Evolutionary conservation across 2,888 invertebrate species (phyloP).

Genomic region (Ethmia dodecea): DNA sequence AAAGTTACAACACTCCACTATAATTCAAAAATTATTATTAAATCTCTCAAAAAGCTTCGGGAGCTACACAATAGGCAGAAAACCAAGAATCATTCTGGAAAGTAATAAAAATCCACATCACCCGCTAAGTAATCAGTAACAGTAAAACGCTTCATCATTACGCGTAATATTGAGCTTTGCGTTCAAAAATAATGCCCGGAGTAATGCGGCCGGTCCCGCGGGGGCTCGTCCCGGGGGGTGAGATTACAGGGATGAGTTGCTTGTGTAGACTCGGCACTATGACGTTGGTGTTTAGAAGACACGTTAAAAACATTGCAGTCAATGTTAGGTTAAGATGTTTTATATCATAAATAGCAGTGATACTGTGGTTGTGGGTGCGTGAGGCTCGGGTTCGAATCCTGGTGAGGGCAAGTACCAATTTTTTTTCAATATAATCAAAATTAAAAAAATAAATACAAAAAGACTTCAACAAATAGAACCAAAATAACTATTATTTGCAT

Average conservation of each 20-base stretch:
- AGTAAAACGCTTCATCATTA: conserved; percentile 54
- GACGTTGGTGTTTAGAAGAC: background rate
- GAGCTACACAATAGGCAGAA: background rate
- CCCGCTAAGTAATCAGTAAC: conserved; percentile 35
- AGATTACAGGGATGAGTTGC: too few relatives aligned
- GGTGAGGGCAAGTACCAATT: too few relatives aligned
- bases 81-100: background rate
- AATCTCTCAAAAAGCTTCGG: background rate
- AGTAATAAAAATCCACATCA: background rate
- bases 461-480: too few relatives aligned
- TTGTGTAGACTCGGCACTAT: background rate
- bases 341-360: too few relatives aligned
- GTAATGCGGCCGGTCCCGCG: conserved; percentile 55
- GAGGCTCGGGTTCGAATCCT: too few relatives aligned
- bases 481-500: too few relatives aligned
- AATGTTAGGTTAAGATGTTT: background rate
- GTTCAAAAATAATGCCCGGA: conserved; percentile 46
- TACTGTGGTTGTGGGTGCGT: too few relatives aligned
- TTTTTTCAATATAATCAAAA: too few relatives aligned
- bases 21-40: too few relatives aligned
- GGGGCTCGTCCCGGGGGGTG: conserved; percentile 50
- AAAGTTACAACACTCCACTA: too few relatives aligned
- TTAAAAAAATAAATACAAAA: too few relatives aligned
- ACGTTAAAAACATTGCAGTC: background rate
- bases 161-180: conserved; percentile 47